Evolutionary conservation across 2,113 vertebrate genomes (phyloP), one percentile per base, ranked within the genome.

Genomic region (Rhombomys opimus): DNA sequence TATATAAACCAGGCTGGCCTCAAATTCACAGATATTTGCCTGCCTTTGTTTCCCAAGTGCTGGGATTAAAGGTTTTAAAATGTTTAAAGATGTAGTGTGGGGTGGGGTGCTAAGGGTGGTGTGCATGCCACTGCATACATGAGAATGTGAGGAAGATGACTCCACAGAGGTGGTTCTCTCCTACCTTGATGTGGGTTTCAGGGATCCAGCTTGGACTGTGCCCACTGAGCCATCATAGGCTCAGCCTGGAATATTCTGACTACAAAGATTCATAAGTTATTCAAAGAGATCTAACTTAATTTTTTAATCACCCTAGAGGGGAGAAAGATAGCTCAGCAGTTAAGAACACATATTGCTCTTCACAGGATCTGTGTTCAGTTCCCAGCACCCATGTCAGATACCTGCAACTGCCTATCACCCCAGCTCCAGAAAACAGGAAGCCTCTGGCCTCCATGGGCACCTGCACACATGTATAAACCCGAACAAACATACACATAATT

Each of bases 201-300:
- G 25, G 46, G 27, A 46, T 50, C 25, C 25, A 77, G 23, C 75
- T 77, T 77, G 46, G 75, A 15, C 25, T 50, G 75, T 25, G 27
- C 23, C 5, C 13, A 23, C 75, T 77, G 25, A 57, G 27, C 41
- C 46, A 77, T 50, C 25, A 50, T 46, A 57, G 50, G 25, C 75
- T 46, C 75, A 50, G 30, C 75, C 75, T 77, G 75, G 35, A 95
- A 91, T 68, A 89, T 35, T 87, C 73, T 91, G 77, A 57, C 65
- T 75, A 75, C 4, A 84, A 72, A 91, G 57, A 73, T 61, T 85
- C 54, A 57, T 14, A 57, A 57, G 54, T 57, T 57, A 57, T 57
- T 57, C 54, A 57, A 57, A 96, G 32, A 95, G 9, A 27, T 35
- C 84, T 88, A 86, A 91, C 32, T 22, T 85, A 95, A 82, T 41